Base-by-base conservation (phyloP, 2,888 invertebrate genomes). In the Phengaris alcon region DNA sequence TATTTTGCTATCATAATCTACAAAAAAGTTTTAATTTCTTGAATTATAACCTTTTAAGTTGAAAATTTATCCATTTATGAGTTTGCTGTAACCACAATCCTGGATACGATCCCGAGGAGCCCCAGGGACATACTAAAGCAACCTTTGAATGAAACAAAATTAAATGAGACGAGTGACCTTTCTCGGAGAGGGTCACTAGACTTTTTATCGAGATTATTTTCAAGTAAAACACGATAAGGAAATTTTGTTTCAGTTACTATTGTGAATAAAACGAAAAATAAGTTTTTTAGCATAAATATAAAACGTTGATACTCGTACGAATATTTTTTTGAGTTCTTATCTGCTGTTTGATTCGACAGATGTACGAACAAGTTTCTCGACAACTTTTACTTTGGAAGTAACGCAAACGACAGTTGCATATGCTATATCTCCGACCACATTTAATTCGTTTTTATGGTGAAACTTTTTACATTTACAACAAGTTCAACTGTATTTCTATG, bases 381-480 rank as follows among this genome's bases (percentile, higher is more conserved):
- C 82, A 84, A 89, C 89, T 89, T 88, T 86, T 79, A 80, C 82
- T 82, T 82, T 83, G 82, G 85, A 88, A 87, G 83, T 88, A 82
- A 83, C 82, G 78, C 82, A 82, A 83, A 84, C 86, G 81, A 79
- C 79, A 86, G 84, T 86, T 83, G 84, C 84, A 81, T 85, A 78
- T 76, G 84, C 82, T 83, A 82, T 82, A 84, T 85, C 86, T 88
- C 84, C 87, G 84, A 86, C 85, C 84, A 84, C 85, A 86, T 84
- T 88, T 88, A 88, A 90, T 90, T 91, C 88, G 87, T 87, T 91
- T 92, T 93, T 90, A 92, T 91, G 85, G 88, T 86, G 74, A 86
- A 92, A 92, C 84, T 91, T 92, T 87, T 74, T 79, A 86, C 88
- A 88, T 90, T 89, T 85, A 82, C 82, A 83, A 84, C 84, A 85